Evolutionary conservation across 2,888 invertebrate species (phyloP).

Genomic region (Watsonalla binaria): DNA sequence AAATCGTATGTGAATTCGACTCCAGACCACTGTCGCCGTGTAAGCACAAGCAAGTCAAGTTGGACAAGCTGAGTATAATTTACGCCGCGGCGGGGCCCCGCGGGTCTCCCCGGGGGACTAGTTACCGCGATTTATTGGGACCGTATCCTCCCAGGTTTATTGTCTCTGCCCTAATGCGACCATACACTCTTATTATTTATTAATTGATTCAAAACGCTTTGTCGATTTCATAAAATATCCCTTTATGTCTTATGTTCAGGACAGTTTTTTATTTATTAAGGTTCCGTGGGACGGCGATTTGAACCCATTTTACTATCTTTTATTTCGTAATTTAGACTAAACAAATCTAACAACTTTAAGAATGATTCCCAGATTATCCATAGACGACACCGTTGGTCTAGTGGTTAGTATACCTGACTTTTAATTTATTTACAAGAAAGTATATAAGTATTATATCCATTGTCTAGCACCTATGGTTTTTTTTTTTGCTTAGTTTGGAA

Average conservation of each 20-base stretch:
- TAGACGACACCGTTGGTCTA: too few relatives aligned
- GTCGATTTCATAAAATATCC: slow-evolving; percentile 35
- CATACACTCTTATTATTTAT: slow-evolving; percentile 55
- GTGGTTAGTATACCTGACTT: too few relatives aligned
- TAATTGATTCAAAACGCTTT: slow-evolving; percentile 47
- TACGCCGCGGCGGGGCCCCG: slow-evolving; percentile 38
- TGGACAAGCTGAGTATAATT: slow-evolving; percentile 31
- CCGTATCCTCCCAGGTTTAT: slow-evolving; percentile 35
- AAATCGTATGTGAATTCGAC: not conserved
- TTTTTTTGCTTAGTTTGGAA: too few relatives aligned
- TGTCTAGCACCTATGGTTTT: too few relatives aligned
- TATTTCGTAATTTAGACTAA: too few relatives aligned
- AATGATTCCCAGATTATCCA: too few relatives aligned
- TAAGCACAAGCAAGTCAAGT: slow-evolving; percentile 5
- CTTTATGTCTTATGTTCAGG: slow-evolving; percentile 14
- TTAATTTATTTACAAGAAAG: too few relatives aligned
- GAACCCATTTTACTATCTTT: not conserved
- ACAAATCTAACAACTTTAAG: too few relatives aligned
- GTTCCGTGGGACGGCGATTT: not conserved
- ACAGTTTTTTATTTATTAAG: not conserved
- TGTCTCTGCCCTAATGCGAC: slow-evolving; percentile 35
- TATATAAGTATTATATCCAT: too few relatives aligned
- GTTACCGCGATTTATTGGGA: slow-evolving; percentile 50
- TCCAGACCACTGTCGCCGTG: not conserved
- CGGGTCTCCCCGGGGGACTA: slow-evolving; percentile 44